Conservation (phyloP, 2,797 vertebrate genomes). For the Gila robusta region DNA sequence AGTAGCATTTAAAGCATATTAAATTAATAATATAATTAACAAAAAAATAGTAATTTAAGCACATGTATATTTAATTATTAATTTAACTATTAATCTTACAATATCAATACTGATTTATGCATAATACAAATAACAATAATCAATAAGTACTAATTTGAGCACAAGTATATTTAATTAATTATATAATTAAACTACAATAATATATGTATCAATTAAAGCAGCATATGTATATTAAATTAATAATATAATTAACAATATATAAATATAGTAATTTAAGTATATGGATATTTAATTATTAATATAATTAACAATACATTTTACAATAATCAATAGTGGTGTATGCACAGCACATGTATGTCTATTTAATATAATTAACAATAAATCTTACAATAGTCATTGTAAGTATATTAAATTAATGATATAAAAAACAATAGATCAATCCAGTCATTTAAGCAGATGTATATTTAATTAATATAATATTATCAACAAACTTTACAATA, state of each 20-base stretch:
- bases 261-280: neutral
- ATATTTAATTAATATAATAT: neutral
- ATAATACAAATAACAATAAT: neutral
- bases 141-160: neutral
- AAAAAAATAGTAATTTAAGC: neutral
- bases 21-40: neutral
- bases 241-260: neutral
- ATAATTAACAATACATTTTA: neutral
- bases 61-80: neutral
- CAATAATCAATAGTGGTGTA: no score
- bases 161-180: neutral
- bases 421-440: no score
- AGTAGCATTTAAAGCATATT: neutral
- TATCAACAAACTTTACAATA: neutral
- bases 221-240: neutral
- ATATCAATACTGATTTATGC: neutral
- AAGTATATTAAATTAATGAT: neutral
- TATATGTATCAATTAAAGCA: neutral
- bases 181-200: neutral
- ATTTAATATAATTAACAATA: neutral
- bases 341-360: no score
- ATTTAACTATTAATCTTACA: neutral
- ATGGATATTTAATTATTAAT: neutral
- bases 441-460: neutral
- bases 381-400: neutral